Base-by-base conservation (phyloP, 2,888 invertebrate genomes). In the Alviniconcha strummeri region DNA sequence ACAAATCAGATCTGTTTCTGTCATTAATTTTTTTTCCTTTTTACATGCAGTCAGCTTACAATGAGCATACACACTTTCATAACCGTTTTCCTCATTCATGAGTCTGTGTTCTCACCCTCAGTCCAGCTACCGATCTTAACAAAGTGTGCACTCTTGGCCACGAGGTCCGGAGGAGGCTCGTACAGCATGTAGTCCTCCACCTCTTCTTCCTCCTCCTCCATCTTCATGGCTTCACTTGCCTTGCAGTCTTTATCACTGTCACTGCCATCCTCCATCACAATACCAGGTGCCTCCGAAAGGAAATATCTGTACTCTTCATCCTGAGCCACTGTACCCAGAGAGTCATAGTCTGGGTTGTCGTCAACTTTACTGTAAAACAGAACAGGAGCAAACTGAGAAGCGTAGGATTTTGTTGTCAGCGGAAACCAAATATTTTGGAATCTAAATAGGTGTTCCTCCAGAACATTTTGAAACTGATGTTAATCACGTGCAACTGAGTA, bases 221-320 rank as follows among this genome's bases (percentile, higher is more conserved):
- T 71, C 57, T 67, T 54, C 54, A 54, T 36, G 19, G 17, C 36
- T 52, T 5, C 13, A 1, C n/a, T 15, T 4, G 52, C n/a, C 8
- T 72, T n/a, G 17, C 17, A 19, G 71, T 72, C 56, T 11, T 52
- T 77, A 64, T 79, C 79, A 36, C 55, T 11, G 55, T 80, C 69
- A n/a, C 69, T 80, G 80, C 8, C 69, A 15, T 57, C 17, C 17
- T 13, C 3, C 4, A 36, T 55, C n/a, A 76, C 56, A 7, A n/a
- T 67, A 17, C n/a, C 36, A 4, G 84, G 82, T 71, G 90, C 91
- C 75, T 97, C 97, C 5, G 96, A 96, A 93, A 97, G 97, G 94
- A 98, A 98, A 93, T 98, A 98, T 91, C 96, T 96, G 89, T 98
- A 98, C 94, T 98, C 97, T 88, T 96, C 96, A 94, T 98, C 98